These are phyloP conservation scores for Platycheirus albimanus DNA, from an alignment of 2,888 invertebrate genomes.

Conservation along the genomic window DNA sequence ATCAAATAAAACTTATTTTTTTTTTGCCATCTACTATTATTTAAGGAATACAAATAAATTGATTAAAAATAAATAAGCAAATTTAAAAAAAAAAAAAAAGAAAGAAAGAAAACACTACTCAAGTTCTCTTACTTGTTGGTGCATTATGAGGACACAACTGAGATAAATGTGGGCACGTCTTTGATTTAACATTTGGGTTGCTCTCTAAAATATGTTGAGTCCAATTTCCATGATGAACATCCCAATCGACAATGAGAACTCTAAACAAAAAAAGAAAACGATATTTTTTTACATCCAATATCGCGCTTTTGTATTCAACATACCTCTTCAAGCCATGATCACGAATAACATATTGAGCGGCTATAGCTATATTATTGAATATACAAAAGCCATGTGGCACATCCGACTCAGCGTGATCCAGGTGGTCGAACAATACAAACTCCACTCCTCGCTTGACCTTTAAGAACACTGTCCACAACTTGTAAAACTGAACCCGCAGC, in stretches of 20 bases:
- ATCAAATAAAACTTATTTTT: no score
- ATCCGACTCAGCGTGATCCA: slow-evolving; percentile 90
- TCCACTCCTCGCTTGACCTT: slow-evolving; percentile 86
- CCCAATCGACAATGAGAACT: slow-evolving; percentile 94
- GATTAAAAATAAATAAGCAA: slow-evolving; percentile 1
- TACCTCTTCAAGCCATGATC: slow-evolving; percentile 86
- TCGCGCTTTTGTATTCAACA: neutral
- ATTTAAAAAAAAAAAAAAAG: neutral
- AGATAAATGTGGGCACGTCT: slow-evolving; percentile 90
- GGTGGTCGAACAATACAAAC: slow-evolving; percentile 94
- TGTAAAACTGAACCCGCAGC: slow-evolving; percentile 91
- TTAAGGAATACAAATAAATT: no score
- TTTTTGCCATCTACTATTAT: no score
- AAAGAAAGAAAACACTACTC: slow-evolving; percentile 2
- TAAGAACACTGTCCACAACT: slow-evolving; percentile 89
- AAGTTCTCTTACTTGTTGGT: slow-evolving; percentile 80
- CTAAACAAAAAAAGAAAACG: no score
- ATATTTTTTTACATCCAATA: no score
- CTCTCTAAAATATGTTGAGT: slow-evolving; percentile 92
- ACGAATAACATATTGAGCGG: slow-evolving; percentile 89
- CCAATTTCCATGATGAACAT: slow-evolving; percentile 98
- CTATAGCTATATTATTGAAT: slow-evolving; percentile 93
- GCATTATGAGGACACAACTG: slow-evolving; percentile 82
- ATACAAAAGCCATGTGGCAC: slow-evolving; percentile 94
- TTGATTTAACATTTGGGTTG: slow-evolving; percentile 89